Base-by-base conservation (phyloP, 2,888 invertebrate species). In the Stomorhina lunata region DNA sequence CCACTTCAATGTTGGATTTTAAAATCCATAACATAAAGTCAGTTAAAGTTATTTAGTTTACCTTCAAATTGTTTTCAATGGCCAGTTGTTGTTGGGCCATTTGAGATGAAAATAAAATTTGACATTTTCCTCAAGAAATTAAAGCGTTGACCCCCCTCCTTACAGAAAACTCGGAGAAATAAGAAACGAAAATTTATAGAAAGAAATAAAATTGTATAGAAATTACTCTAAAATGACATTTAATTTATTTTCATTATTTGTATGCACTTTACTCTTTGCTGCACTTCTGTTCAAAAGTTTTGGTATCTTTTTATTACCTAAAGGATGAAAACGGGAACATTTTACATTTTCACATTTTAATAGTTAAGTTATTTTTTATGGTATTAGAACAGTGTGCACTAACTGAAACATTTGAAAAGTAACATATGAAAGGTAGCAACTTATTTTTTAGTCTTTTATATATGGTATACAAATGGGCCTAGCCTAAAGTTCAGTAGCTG, bases 241-340 rank as follows among this genome's bases (percentile, higher is more conserved):
- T 82, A 79, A 79, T 82, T 82, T 79, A 72, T 82, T 82, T 79
- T 79, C 71, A 76, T 82, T 82, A 79, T 66, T 82, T 82, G 79
- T 71, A 61, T 73, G 50, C 50, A 75, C 69, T 81, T 82, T 71
- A 71, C 32, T 75, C 61, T 73, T 77, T 65, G 55, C 9, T 40
- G 27, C 20, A 17, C 7, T 34, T 34, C 45, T 29, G 10, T 3
- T 1, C 5, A 9, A 40, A 17, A n/a, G 27, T 25, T 15, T 37
- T 7, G 25, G 27, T 40, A 17, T 48, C n/a, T n/a, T n/a, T n/a
- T n/a, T n/a, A n/a, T n/a, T n/a, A n/a, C n/a, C n/a, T n/a, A n/a
- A n/a, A n/a, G n/a, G n/a, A n/a, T n/a, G n/a, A n/a, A n/a, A n/a
- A n/a, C n/a, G n/a, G n/a, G n/a, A n/a, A n/a, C n/a, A n/a, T n/a